Conservation (phyloP, 2,113 vertebrate species). For the Genyomyrus donnyi region DNA sequence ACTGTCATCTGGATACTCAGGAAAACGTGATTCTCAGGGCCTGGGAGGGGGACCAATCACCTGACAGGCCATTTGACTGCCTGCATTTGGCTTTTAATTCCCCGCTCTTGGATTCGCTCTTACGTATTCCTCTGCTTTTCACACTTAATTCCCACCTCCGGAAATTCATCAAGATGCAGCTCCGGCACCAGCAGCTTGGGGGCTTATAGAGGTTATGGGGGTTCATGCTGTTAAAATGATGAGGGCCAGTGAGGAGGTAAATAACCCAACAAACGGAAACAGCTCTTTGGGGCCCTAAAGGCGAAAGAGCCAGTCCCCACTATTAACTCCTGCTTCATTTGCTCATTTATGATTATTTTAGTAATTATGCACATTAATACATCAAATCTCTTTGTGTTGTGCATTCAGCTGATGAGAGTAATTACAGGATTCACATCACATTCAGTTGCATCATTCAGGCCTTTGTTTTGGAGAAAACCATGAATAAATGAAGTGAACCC, state of each 20-base stretch:
- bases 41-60: background rate
- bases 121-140: background rate
- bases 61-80: background rate
- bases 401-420: slow-evolving; percentile 1
- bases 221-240: background rate
- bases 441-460: background rate
- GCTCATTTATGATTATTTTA: slow-evolving; percentile 6
- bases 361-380: slow-evolving; percentile 6
- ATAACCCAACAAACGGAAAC: background rate
- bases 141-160: background rate
- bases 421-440: background rate
- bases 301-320: background rate
- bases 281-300: background rate
- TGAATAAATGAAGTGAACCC: background rate
- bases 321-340: background rate
- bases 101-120: background rate
- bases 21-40: background rate
- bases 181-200: background rate
- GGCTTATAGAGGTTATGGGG: background rate
- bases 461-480: background rate
- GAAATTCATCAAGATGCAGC: slow-evolving; percentile 6
- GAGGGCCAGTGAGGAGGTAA: background rate
- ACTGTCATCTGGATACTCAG: background rate
- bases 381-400: background rate
- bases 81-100: background rate